Base-by-base conservation (phyloP, 1,140 invertebrate genomes). In the Microplitis demolitor region DNA sequence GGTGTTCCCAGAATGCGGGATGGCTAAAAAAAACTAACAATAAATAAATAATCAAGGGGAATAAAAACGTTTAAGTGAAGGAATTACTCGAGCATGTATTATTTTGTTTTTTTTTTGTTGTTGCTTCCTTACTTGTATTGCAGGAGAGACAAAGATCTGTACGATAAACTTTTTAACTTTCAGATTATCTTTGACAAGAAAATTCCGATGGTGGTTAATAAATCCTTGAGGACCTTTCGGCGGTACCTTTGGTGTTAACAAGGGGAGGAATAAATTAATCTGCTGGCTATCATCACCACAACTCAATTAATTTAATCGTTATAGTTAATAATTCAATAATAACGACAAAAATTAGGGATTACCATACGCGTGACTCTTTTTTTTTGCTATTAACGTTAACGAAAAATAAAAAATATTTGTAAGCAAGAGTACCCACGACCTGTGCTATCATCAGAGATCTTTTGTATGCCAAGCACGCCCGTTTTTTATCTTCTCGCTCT, bases 401-500 rank as follows among this genome's bases (percentile, higher is more conserved):
- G 62, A 31, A 61, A 60, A 16, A 39, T 69, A 37, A 13, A 73
- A 66, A 69, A 33, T 62, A n/a, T 33, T 16, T 71, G 16, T 24
- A 24, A 24, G 24, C 24, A 24, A 24, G 24, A 50, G 69, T 54
- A 45, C 31, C 45, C 24, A 71, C 33, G 58, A 14, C 34, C 4
- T 35, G 24, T 39, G 35, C 31, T 31, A 54, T 62, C 33, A 60
- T 4, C n/a, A 56, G 51, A n/a, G 35, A 34, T 66, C 24, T 56
- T 24, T n/a, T 66, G 67, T 70, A 76, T 73, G 71, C 74, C 54
- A 51, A 76, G 74, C 74, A 76, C 74, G 74, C 64, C 68, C 68
- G 45, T 9, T 9, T 35, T 5, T 62, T 34, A 35, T 31, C 5
- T 35, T 37, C 60, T 62, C 34, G 33, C 9, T 62, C 35, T 62